These are phyloP conservation scores for Aldabrachelys gigantea DNA, from an alignment of 2,113 vertebrate species.

Conservation along the genomic window DNA sequence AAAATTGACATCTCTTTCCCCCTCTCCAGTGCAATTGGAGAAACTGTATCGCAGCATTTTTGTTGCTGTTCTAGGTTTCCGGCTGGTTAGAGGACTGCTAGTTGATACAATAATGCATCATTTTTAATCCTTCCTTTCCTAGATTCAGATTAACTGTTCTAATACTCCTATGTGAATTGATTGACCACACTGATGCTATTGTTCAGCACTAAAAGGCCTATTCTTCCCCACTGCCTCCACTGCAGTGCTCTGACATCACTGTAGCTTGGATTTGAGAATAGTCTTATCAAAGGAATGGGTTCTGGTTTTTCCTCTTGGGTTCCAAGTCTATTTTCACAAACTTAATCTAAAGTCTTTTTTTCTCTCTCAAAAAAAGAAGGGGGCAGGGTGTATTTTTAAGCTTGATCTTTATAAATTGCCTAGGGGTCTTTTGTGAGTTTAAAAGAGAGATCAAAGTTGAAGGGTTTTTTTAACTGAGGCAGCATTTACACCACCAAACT, in stretches of 20 bases:
- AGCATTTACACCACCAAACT: conserved; percentile 13
- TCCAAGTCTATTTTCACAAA: conserved; percentile 49
- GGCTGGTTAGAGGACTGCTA: background rate
- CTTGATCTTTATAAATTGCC: background rate
- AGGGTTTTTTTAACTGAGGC: background rate
- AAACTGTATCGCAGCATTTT: fast-evolving
- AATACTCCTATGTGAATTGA: fast-evolving
- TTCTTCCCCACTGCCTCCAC: conserved; percentile 34
- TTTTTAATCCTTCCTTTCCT: background rate
- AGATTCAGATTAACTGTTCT: background rate
- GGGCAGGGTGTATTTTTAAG: background rate
- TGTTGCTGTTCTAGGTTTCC: background rate
- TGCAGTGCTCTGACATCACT: conserved; percentile 50
- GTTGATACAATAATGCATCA: fast-evolving
- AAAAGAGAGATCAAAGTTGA: background rate
- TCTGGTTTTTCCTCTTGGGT: conserved; percentile 9
- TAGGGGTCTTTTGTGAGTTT: background rate
- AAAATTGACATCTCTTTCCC: background rate
- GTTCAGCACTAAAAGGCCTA: conserved; percentile 4
- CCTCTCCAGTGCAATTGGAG: fast-evolving
- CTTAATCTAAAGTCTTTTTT: background rate
- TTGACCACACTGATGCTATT: background rate
- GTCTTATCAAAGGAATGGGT: background rate
- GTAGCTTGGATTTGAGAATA: conserved; percentile 57
- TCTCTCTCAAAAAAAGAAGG: fast-evolving